Evolutionary conservation across 2,113 vertebrate genomes (phyloP).

Genomic region (Syngnathoides biaculeatus): DNA sequence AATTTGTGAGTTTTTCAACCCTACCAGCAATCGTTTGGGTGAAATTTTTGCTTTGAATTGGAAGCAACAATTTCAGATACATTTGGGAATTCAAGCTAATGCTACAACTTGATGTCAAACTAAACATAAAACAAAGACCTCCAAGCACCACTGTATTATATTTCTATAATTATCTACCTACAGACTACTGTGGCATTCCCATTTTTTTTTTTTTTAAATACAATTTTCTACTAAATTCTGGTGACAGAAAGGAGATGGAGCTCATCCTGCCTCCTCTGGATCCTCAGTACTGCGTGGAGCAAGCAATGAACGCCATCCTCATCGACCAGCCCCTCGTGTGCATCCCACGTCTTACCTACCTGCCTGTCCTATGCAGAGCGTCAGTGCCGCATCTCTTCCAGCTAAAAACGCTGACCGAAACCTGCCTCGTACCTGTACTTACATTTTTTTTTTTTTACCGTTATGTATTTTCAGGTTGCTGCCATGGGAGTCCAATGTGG

Average conservation of each 20-base stretch:
- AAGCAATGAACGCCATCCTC: constrained; percentile 64
- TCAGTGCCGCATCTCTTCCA: constrained; percentile 26
- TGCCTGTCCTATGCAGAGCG: constrained; percentile 53
- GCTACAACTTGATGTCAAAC: too few species aligned
- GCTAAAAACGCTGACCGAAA: background rate
- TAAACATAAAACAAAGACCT: too few species aligned
- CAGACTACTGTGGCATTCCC: background rate
- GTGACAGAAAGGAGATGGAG: constrained; percentile 55
- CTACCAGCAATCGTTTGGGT: too few species aligned
- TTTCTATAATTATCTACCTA: background rate
- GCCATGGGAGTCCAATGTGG: constrained; percentile 65
- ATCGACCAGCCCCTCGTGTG: constrained; percentile 57
- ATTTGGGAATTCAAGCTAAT: too few species aligned
- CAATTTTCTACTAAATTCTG: background rate
- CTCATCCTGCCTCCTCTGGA: constrained; percentile 50
- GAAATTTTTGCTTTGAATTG: too few species aligned
- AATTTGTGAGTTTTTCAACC: background rate
- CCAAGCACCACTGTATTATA: background rate
- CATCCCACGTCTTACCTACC: constrained; percentile 57
- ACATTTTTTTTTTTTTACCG: too few species aligned
- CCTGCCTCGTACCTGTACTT: background rate
- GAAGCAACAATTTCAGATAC: too few species aligned
- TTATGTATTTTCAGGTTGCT: constrained; percentile 49
- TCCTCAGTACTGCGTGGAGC: constrained; percentile 61
- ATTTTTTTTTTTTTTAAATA: too few species aligned